Evolutionary conservation across 2,113 vertebrate genomes (phyloP), one percentile per base, ranked within the genome.

Genomic region (Poecilia latipinna): DNA sequence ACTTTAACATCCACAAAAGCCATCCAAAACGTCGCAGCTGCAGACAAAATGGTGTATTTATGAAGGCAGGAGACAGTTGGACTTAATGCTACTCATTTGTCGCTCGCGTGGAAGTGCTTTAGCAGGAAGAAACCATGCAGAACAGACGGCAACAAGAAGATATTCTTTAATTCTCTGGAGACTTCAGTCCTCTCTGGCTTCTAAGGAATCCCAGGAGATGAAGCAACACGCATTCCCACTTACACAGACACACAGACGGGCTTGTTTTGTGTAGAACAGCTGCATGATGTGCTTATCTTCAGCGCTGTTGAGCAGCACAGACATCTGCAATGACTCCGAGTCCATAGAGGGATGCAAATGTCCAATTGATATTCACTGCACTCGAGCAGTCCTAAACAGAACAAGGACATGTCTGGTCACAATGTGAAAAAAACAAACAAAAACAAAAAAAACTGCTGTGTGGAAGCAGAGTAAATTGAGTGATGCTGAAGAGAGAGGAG

Each of bases 121-220:
- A 51, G 44, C 17, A 6, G 6, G 11, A 22, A 51, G 19, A 51
- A 37, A 37, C 35, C 10, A 11, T 95, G 33, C 96, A 95, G 33
- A 96, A 82, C 93, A 88, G 86, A 95, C 80, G 0, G 95, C 10
- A 37, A 94, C 10, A 37, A 94, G 35, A 97, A 96, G 22, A 84
- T n/a, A 42, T 96, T 95, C 81, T 96, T 94, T 82, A 95, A 95
- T 86, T 96, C 91, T 44, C 96, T 86, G 11, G 94, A 95, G 82
- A 96, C 65, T 12, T 94, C 93, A 68, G 7, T 24, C 61, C 19
- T 37, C 2, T 37, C 35, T 37, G 35, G 35, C 35, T 37, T 10
- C 11, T 37, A 10, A 37, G 35, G 35, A 37, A 37, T 37, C 35
- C 35, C 35, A 11, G 35, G 35, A 37, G 35, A 11, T 37, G 10